phyloP scores from a whole-genome alignment of 2,113 vertebrate species.

The Sylvietta virens region DNA sequence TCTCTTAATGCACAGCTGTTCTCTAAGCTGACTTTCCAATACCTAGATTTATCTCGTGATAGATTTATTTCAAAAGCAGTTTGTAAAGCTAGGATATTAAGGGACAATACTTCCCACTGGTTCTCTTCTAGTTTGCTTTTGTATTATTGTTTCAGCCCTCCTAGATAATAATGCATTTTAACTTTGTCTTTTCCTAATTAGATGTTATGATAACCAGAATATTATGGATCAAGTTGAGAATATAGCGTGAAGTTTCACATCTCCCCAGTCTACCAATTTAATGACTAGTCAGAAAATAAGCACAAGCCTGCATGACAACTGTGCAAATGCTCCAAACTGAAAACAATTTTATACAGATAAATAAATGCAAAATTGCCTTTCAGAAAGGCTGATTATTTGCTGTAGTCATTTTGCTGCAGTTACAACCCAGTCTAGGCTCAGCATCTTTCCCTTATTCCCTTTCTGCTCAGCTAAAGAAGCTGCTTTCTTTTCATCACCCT shows the following conservation, averaged over 20 bases:
- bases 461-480: not conserved
- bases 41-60: not conserved
- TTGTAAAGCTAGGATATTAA: not conserved
- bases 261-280: not conserved
- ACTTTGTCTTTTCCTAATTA: not conserved
- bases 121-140: not conserved
- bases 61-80: not conserved
- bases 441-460: not conserved
- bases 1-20: not conserved
- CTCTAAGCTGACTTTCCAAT: not conserved
- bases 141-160: not conserved
- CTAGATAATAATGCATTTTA: not conserved
- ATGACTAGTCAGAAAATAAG: not conserved
- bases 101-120: not conserved
- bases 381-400: not conserved
- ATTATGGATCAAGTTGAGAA: not conserved
- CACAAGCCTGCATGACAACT: not conserved
- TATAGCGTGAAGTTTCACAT: not conserved
- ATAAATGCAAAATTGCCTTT: rapidly evolving
- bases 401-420: not conserved
- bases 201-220: not conserved
- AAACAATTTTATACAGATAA: not conserved
- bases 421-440: not conserved
- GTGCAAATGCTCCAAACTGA: not conserved
- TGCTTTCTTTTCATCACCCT: not conserved